phyloP scores from a whole-genome alignment of 2,113 vertebrate genomes.

The Aspiorhynchus laticeps region DNA sequence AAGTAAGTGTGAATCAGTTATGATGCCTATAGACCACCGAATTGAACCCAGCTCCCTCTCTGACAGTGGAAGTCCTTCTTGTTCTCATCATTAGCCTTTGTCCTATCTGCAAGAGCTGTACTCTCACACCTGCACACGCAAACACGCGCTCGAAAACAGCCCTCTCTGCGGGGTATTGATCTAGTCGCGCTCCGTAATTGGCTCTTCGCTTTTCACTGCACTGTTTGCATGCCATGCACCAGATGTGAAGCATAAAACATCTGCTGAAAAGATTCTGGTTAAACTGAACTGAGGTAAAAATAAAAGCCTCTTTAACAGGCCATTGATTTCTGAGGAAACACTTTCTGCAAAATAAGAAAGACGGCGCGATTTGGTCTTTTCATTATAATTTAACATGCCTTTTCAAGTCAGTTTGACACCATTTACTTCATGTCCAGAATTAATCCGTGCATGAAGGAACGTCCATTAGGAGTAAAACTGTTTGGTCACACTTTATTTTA shows the following conservation, averaged over 20 bases:
- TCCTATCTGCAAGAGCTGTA: not conserved
- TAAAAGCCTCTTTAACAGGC: not conserved
- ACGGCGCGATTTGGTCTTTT: not conserved
- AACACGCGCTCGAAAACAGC: not conserved
- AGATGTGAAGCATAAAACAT: constrained; percentile 39
- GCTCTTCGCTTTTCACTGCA: constrained; percentile 27
- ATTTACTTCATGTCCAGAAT: not conserved
- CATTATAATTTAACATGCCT: not conserved
- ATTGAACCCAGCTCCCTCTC: not conserved
- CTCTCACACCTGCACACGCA: constrained; percentile 18
- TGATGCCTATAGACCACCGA: not conserved
- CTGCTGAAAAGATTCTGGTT: constrained; percentile 27
- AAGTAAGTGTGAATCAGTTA: constrained; percentile 12
- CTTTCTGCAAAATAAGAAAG: not conserved
- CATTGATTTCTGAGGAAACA: constrained; percentile 14
- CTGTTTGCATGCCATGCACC: constrained; percentile 24
- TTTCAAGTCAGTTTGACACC: not conserved
- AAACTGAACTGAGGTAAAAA: constrained; percentile 11
- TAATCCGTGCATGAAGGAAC: not conserved
- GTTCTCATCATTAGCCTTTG: constrained; percentile 21
- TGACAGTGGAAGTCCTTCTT: constrained; percentile 12
- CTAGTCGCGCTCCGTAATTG: constrained; percentile 2
- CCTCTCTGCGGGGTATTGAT: constrained; percentile 40
- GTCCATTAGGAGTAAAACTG: not conserved
- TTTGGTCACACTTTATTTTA: too few relatives aligned